Conservation (phyloP, 92 coral and sea anemone genomes). For the Galaxea fascicularis region DNA sequence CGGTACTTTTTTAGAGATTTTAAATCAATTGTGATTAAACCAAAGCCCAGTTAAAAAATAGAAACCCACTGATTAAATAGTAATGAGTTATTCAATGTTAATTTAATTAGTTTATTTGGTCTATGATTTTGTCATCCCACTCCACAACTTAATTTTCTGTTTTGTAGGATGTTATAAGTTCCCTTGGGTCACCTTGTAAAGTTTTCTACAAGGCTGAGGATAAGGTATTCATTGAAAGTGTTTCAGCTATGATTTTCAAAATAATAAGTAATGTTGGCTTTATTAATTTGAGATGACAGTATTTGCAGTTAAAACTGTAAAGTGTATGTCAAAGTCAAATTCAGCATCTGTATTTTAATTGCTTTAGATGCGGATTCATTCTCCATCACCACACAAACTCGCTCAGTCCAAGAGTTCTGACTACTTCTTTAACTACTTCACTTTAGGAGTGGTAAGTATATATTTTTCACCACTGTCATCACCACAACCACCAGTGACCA, state of each 20-base stretch:
- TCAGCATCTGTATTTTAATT: background rate
- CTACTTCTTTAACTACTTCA: slow-evolving; percentile 92
- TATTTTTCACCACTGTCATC: background rate
- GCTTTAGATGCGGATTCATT: slow-evolving; percentile 94
- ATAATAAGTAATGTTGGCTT: too few relatives aligned
- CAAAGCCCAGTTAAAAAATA: too few relatives aligned
- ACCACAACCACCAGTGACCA: too few relatives aligned
- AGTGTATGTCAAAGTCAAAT: background rate
- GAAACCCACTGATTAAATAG: too few relatives aligned
- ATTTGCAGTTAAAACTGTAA: too few relatives aligned
- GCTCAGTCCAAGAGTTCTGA: slow-evolving; percentile 97
- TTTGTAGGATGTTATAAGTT: slow-evolving; percentile 87
- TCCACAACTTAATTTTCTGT: background rate
- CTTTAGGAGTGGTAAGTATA: slow-evolving; percentile 92
- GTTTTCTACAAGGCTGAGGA: slow-evolving; percentile 99
- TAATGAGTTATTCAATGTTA: too few relatives aligned
- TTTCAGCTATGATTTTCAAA: background rate
- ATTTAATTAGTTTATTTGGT: too few relatives aligned
- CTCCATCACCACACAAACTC: slow-evolving; percentile 96
- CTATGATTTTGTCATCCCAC: background rate
- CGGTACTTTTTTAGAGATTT: background rate
- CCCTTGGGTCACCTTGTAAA: slow-evolving; percentile 97
- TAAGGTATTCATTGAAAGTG: slow-evolving; percentile 68
- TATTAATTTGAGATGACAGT: too few relatives aligned
- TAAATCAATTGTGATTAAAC: background rate